These are phyloP conservation scores for Hydrotaea diabolus DNA, from an alignment of 2,888 invertebrate genomes.

Conservation along the genomic window DNA sequence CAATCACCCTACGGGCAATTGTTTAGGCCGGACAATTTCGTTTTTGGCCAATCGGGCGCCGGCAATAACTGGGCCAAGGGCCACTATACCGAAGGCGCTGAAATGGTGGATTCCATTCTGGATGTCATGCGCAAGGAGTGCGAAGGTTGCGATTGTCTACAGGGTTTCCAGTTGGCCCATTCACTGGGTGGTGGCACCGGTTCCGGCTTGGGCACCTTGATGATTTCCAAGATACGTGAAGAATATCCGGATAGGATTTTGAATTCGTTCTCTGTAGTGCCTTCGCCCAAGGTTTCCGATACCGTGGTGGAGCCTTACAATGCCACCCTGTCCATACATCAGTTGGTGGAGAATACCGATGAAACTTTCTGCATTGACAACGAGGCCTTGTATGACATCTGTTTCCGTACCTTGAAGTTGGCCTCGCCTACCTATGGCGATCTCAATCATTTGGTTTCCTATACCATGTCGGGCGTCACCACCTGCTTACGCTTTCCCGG, in stretches of 20 bases:
- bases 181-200: slow-evolving; percentile 91
- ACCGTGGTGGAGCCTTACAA: slow-evolving; percentile 95
- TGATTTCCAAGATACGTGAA: slow-evolving; percentile 90
- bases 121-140: slow-evolving; percentile 87
- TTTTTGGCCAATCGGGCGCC: slow-evolving; percentile 91
- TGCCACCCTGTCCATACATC: slow-evolving; percentile 92
- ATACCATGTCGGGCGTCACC: slow-evolving; percentile 89
- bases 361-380: slow-evolving; percentile 95
- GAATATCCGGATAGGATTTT: slow-evolving; percentile 93
- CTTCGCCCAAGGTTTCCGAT: slow-evolving; percentile 92
- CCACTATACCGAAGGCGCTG: slow-evolving; percentile 91
- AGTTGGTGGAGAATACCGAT: slow-evolving; percentile 93
- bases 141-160: slow-evolving; percentile 89
- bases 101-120: slow-evolving; percentile 87
- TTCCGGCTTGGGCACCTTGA: slow-evolving; percentile 90
- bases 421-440: slow-evolving; percentile 94
- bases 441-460: slow-evolving; percentile 92
- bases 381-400: slow-evolving; percentile 93
- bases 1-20: slow-evolving; percentile 90
- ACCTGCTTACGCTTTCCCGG: slow-evolving; percentile 94
- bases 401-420: slow-evolving; percentile 91
- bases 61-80: slow-evolving; percentile 95
- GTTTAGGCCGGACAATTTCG: slow-evolving; percentile 93
- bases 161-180: slow-evolving; percentile 89
- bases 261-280: slow-evolving; percentile 90